These are phyloP conservation scores for Papilio demoleus DNA, from an alignment of 2,888 invertebrate genomes.

Conservation along the genomic window DNA sequence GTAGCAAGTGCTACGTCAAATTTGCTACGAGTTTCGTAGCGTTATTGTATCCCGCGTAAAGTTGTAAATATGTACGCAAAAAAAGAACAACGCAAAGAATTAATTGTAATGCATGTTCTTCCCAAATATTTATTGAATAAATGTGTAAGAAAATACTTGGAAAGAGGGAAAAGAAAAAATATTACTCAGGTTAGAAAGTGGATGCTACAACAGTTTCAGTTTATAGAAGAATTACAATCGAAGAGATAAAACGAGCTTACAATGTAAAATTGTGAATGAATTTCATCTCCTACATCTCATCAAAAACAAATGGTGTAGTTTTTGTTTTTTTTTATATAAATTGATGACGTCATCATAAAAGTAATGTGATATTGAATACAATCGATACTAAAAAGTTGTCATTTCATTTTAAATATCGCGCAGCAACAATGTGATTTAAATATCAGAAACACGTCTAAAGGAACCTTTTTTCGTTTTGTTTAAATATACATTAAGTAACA, in stretches of 20 bases:
- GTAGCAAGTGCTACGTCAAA: constrained; percentile 69
- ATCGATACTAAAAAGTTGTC: not conserved
- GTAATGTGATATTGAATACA: constrained; percentile 10
- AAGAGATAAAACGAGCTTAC: not conserved
- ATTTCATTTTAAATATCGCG: constrained; percentile 12
- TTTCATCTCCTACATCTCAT: not conserved
- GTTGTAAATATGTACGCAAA: constrained; percentile 9
- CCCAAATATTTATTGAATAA: not conserved
- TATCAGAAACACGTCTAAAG: constrained; percentile 26
- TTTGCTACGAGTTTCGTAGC: constrained; percentile 72
- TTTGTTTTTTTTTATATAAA: not conserved
- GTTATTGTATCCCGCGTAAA: constrained; percentile 31
- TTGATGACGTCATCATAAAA: not conserved
- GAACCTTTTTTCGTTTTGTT: constrained; percentile 34
- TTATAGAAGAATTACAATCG: not conserved
- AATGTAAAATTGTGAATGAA: not conserved
- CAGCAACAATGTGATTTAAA: constrained; percentile 14
- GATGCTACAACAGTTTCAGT: not conserved
- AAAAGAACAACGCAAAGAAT: not conserved
- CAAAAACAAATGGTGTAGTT: too few relatives aligned
- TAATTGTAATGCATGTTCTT: not conserved
- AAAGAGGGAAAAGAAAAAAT: not conserved
- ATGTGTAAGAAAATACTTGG: not conserved
- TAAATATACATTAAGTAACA: constrained; percentile 29
- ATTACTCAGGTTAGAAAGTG: not conserved